Base-by-base conservation (phyloP, 1,140 invertebrate species). In the Drosophila punjabiensis region DNA sequence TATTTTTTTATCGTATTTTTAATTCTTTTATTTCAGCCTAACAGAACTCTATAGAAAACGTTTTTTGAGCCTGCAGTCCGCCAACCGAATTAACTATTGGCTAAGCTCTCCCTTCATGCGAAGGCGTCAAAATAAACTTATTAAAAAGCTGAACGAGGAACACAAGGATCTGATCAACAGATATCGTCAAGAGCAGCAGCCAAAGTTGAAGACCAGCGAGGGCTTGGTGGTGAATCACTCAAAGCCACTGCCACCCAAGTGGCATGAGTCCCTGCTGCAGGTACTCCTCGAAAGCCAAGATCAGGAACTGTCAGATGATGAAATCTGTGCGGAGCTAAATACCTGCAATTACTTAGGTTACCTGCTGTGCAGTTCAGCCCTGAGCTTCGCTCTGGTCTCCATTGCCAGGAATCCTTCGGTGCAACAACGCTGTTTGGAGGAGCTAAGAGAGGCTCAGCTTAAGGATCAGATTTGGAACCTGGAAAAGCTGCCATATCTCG, bases 381-480 rank as follows among this genome's bases (percentile, higher is more conserved):
- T 89, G 8, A 82, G 81, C 33, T 89, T 81, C 14, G 33, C 70
- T 1, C 18, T 89, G n/a, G 64, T 90, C 2, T 69, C 59, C 9
- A 90, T 89, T 30, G 75, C 85, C 1, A 66, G 85, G 2, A 80
- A 85, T 76, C 85, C 86, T 4, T 16, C 50, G 11, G 85, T 90
- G 4, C 85, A 89, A n/a, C 75, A 82, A 4, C 18, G 33, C 5
- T 88, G 82, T 9, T 32, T 69, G 10, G 45, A 90, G 8, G 85
- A 89, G 41, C 41, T 89, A 10, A 45, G 20, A 0, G n/a, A 9
- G 5, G 61, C 64, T 2, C 13, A 32, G 4, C 28, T 33, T 1
- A 47, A 18, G 20, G 37, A 74, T 1, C n/a, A 64, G 3, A 20
- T 30, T 4, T 59, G 45, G 47, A 16, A 59, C 11, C 20, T 74